Evolutionary conservation across 2,888 invertebrate genomes (phyloP), one percentile per base, ranked within the genome.

Genomic region (Troides helena): DNA sequence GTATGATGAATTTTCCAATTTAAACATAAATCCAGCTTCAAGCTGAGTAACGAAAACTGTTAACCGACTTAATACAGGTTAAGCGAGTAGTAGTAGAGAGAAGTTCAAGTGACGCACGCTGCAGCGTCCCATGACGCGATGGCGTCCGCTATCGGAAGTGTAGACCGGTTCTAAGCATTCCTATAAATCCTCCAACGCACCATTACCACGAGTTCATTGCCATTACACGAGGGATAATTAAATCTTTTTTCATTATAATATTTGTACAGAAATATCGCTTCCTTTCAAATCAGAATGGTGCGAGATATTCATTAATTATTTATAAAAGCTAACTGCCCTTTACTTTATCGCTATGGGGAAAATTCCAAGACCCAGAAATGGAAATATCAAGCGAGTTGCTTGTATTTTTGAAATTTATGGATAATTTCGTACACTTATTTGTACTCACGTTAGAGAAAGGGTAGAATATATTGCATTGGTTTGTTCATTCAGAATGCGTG

Each of bases 131-230:
- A 70, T 67, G 69, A 74, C 64, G 71, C 69, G 72, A 65, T 72
- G 71, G 69, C 72, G 72, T 68, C 70, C 74, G 71, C 76, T 77
- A 78, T 85, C 89, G 89, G 90, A 90, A 88, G 84, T 83, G 74
- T 72, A 75, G 81, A 85, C 85, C 85, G 88, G 87, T 86, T 86
- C 78, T 75, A 73, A 79, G 78, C 87, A 89, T 90, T 89, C 87
- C 85, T 87, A 81, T 85, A 83, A 85, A 83, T 83, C 83, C 80
- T 80, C 73, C 72, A 75, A 76, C 75, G 75, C 74, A 75, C 74
- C 74, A 74, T 76, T 78, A 75, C 75, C 76, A 80, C 76, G 78
- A 79, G 78, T 76, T 75, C 76, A 72, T 62, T 70, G 66, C 58
- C 66, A 53, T 63, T 57, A n/a, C 43, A 50, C 14, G 21, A 56